phyloP scores from a whole-genome alignment of 2,113 vertebrate genomes.

The Syngnathus typhle region DNA sequence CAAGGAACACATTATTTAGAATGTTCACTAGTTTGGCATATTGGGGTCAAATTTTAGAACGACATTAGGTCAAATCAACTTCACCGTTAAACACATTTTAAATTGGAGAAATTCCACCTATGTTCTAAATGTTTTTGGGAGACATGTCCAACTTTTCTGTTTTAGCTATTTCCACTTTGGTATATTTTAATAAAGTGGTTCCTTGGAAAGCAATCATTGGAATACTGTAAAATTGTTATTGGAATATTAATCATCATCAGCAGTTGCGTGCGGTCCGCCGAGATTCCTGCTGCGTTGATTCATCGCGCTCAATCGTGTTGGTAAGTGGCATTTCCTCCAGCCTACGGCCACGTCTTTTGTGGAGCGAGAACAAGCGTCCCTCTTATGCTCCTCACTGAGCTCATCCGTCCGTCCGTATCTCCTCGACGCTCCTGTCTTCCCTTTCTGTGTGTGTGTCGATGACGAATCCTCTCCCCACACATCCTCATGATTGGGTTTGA shows the following conservation, averaged over 20 bases:
- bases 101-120: neutral
- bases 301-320: slow-evolving; percentile 58
- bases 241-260: slow-evolving; percentile 38
- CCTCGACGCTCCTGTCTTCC: slow-evolving; percentile 37
- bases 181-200: slow-evolving; percentile 13
- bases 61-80: neutral
- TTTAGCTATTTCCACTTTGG: neutral
- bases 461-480: slow-evolving; percentile 49
- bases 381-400: slow-evolving; percentile 63
- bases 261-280: slow-evolving; percentile 47
- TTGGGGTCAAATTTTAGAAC: neutral
- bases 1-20: neutral
- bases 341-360: slow-evolving; percentile 68
- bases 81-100: neutral
- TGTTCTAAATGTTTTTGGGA: too few species aligned
- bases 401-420: slow-evolving; percentile 56
- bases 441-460: slow-evolving; percentile 23
- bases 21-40: neutral
- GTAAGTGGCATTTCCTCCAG: slow-evolving; percentile 67
- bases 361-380: slow-evolving; percentile 60
- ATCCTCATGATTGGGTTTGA: slow-evolving; percentile 65
- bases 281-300: slow-evolving; percentile 62
- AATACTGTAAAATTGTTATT: slow-evolving; percentile 46
- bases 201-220: slow-evolving; percentile 31
- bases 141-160: neutral